Conservation (phyloP, 2,113 vertebrate genomes). For the Sterrhoptilus dennistouni region DNA sequence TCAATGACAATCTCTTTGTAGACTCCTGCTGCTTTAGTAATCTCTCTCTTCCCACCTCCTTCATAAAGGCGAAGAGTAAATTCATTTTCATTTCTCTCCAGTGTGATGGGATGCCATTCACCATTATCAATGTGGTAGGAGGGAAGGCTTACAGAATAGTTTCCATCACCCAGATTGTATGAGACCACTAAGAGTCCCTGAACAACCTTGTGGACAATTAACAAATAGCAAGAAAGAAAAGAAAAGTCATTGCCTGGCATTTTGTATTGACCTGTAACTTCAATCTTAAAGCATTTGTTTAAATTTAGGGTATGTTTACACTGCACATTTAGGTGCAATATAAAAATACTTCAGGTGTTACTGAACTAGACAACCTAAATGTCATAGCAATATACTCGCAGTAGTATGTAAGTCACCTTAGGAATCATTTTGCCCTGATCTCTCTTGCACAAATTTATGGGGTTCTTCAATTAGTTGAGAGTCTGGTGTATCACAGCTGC, state of each 20-base stretch:
- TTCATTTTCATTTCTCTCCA: conserved; percentile 87
- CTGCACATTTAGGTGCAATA: not conserved
- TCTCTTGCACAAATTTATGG: not conserved
- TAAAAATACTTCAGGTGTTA: not conserved
- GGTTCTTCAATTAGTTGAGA: not conserved
- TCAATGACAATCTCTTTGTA: conserved; percentile 86
- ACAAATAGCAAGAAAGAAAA: not conserved
- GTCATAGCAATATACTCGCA: not conserved
- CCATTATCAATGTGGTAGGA: conserved; percentile 85
- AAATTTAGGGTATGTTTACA: not conserved
- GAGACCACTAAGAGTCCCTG: conserved; percentile 81
- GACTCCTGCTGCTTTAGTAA: conserved; percentile 70
- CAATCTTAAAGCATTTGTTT: not conserved
- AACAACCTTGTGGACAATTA: conserved; percentile 74
- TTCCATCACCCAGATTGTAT: conserved; percentile 88
- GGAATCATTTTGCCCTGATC: not conserved
- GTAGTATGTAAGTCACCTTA: not conserved
- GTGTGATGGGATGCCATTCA: conserved; percentile 84
- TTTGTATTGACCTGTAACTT: not conserved
- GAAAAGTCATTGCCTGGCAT: not conserved
- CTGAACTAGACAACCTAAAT: not conserved
- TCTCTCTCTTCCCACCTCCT: conserved; percentile 83
- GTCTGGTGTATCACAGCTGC: not conserved
- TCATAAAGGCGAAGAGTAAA: conserved; percentile 82
- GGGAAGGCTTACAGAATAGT: conserved; percentile 80